Base-by-base conservation (phyloP, 2,888 invertebrate genomes). In the Nysson spinosus region DNA sequence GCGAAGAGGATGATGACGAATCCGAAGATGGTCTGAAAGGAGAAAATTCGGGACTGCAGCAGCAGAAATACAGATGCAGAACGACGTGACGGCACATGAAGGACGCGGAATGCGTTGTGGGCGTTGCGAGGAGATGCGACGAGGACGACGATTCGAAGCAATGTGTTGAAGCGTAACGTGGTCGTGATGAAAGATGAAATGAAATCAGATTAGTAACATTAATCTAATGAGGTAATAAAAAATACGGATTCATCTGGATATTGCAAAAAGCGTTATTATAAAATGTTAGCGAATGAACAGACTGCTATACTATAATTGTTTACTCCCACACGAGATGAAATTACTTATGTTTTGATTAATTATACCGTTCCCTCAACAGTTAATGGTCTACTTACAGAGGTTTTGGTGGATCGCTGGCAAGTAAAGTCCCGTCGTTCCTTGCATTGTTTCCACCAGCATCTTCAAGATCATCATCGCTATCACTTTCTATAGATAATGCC, bases 361-460 rank as follows among this genome's bases (percentile, higher is more conserved):
- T 34, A 4, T 16, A 14, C 7, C 5, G 16, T 14, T 3, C 2
- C 7, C 16, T 4, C 16, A n/a, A 28, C 3, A 12, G 1, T 0
- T 34, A 34, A 7, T 14, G 16, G 4, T 60, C 22, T 61, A 93
- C 95, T 94, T 89, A 96, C 97, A 98, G 93, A 80, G 98, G 98
- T 88, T 97, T 95, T 16, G 98, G 97, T 54, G 98, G 97, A 89
- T 98, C 98, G 82, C 97, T 97, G 67, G 98, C 98, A 51, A 97
- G 91, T 54, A 98, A 90, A 1, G 98, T 98, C 68, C 98, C 98
- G 88, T 98, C 98, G 82, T 96, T 96, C 75, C 96, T 90, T 75
- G 93, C 90, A 57, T 95, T 94, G 73, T 93, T 93, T 78, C 93
- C 93, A 82, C 94, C 95, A 80, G 94, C 95, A 28, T 94, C 94